phyloP scores from a whole-genome alignment of 2,113 vertebrate genomes.

The Collichthys lucidus region DNA sequence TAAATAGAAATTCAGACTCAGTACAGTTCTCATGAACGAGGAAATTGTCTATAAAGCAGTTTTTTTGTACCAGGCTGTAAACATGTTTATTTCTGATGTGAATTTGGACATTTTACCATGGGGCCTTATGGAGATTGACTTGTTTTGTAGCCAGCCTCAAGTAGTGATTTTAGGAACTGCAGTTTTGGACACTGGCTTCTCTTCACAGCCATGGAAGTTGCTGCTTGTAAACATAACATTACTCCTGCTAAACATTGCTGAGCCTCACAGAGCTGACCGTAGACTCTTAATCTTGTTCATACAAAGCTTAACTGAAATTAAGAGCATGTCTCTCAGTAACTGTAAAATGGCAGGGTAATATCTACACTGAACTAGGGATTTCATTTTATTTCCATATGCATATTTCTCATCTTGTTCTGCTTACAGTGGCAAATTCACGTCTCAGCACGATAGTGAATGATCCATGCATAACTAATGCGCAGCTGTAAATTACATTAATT shows the following conservation, averaged over 20 bases:
- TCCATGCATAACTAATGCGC: slow-evolving; percentile 59
- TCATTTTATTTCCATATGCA: slow-evolving; percentile 61
- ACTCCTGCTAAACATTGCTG: not conserved
- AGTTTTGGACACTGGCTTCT: no score
- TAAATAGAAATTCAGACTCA: no score
- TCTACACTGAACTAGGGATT: slow-evolving; percentile 31
- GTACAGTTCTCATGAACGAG: no score
- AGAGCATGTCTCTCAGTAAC: not conserved
- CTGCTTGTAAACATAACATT: not conserved
- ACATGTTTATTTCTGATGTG: no score
- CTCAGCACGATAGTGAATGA: slow-evolving; percentile 56
- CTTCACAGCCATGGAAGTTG: no score
- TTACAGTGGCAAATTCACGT: slow-evolving; percentile 66
- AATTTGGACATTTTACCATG: no score
- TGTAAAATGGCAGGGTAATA: slow-evolving; percentile 29
- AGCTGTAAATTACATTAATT: slow-evolving; percentile 76
- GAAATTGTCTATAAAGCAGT: no score
- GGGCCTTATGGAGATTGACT: no score
- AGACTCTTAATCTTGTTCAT: not conserved
- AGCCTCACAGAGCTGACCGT: not conserved
- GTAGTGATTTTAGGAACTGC: no score
- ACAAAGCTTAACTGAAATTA: not conserved
- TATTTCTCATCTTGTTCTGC: slow-evolving; percentile 65
- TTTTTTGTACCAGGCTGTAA: no score
- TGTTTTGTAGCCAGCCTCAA: no score